These are phyloP conservation scores for Solenopsis invicta DNA, from an alignment of 1,140 invertebrate genomes.

Conservation along the genomic window DNA sequence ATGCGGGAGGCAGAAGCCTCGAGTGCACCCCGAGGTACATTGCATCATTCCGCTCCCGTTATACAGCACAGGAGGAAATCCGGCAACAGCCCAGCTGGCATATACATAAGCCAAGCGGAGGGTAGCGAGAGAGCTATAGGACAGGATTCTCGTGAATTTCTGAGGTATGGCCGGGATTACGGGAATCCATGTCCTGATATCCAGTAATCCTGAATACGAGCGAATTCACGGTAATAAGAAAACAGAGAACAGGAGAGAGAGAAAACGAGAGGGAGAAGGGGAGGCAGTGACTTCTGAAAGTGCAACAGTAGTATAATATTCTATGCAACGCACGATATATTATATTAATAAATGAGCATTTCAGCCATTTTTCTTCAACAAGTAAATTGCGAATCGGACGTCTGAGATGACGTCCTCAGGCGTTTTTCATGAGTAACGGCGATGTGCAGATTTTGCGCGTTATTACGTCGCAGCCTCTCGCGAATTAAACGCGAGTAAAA, in stretches of 20 bases:
- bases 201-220: slow-evolving; percentile 32
- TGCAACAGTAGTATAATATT: not conserved
- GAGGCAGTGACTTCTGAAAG: not conserved
- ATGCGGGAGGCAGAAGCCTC: slow-evolving; percentile 3
- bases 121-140: slow-evolving; percentile 16
- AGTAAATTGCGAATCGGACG: not conserved
- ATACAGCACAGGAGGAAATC: slow-evolving; percentile 21
- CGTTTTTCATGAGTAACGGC: slow-evolving; percentile 13
- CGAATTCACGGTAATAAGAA: not conserved
- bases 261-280: not conserved
- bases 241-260: not conserved
- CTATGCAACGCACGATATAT: not conserved
- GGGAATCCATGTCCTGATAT: slow-evolving; percentile 66
- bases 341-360: slow-evolving; percentile 1
- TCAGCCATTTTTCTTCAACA: slow-evolving; percentile 14
- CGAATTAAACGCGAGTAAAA: slow-evolving; percentile 8
- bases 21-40: slow-evolving; percentile 27
- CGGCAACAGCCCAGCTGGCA: not conserved
- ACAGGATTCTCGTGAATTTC: slow-evolving; percentile 67
- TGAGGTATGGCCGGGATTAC: slow-evolving; percentile 64
- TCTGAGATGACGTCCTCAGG: not conserved
- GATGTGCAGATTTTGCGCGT: not conserved
- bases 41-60: slow-evolving; percentile 11
- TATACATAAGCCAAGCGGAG: slow-evolving; percentile 18
- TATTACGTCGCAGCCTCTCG: not conserved